Base-by-base conservation (phyloP, 2,888 invertebrate species). In the Orthonychiurus folsomi region DNA sequence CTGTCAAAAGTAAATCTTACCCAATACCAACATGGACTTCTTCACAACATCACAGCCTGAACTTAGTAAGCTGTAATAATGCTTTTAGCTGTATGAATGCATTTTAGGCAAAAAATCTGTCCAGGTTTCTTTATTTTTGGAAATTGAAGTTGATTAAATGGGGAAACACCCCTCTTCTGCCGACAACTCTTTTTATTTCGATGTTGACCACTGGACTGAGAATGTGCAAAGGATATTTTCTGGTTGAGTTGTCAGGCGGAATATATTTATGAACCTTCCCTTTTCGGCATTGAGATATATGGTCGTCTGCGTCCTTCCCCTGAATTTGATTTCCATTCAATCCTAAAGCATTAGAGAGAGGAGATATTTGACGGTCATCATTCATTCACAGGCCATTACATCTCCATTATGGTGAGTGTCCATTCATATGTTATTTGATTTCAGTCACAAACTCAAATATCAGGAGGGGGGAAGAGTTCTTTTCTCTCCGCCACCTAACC, bases 331-430 rank as follows among this genome's bases (percentile, higher is more conserved):
- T 37, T 37, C 37, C 5, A 37, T 37, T 37, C 37, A 37, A 37
- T 37, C 37, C 37, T 37, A 15, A n/a, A n/a, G 37, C 37, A 37
- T 37, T 37, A 37, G 37, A 37, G 37, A n/a, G n/a, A 37, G 37
- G 15, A 15, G 37, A 37, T 37, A 37, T 56, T 56, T 28, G 28
- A 28, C 28, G 27, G n/a, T n/a, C n/a, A 56, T 56, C 28, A 20
- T 21, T 56, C 56, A 56, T 56, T 56, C 56, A 56, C 56, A 37
- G 56, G 28, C 27, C 56, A 56, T 56, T 56, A 56, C 23, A 18
- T 56, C 56, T 56, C 56, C 56, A 56, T 56, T 56, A 56, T 56
- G 56, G 27, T 25, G 27, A 56, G 28, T 56, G 56, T 56, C 56
- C 56, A 56, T 56, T 56, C 28, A n/a, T 18, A 26, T 56, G 56